Conservation (phyloP, 2,888 invertebrate species). For the Microchrysa polita region DNA sequence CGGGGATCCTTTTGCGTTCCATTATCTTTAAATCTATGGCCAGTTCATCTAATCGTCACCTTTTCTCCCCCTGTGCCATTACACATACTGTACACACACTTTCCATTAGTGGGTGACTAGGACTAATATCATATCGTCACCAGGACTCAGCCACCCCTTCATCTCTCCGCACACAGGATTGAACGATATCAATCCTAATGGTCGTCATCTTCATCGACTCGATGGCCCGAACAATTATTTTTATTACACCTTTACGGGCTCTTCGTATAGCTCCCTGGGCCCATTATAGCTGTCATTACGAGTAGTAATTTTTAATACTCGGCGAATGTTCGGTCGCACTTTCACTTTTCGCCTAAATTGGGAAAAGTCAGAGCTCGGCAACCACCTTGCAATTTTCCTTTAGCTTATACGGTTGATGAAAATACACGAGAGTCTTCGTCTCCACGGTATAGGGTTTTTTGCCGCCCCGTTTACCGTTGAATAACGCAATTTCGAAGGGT, state of each 20-base stretch:
- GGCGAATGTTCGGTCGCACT: slow-evolving; percentile 32
- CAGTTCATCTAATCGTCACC: background rate
- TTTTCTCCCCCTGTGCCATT: too few species aligned
- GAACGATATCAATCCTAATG: slow-evolving; percentile 38
- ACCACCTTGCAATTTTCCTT: background rate
- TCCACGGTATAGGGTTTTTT: background rate
- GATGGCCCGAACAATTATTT: slow-evolving; percentile 44
- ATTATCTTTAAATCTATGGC: slow-evolving; percentile 9
- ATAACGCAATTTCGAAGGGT: slow-evolving; percentile 26
- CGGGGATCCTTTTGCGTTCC: background rate
- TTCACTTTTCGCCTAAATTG: slow-evolving; percentile 14
- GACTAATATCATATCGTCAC: background rate
- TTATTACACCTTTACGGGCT: slow-evolving; percentile 45
- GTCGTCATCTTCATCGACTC: slow-evolving; percentile 21
- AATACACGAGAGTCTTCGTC: too few species aligned
- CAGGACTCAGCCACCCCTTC: too few species aligned
- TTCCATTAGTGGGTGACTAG: too few species aligned
- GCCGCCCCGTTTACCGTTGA: background rate
- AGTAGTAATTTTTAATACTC: slow-evolving; percentile 41
- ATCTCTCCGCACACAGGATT: background rate
- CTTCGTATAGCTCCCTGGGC: slow-evolving; percentile 27
- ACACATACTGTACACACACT: too few species aligned
- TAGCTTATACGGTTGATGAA: background rate
- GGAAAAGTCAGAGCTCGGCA: slow-evolving; percentile 11
- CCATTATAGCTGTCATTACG: slow-evolving; percentile 28